Evolutionary conservation across 2,113 vertebrate species (phyloP).

Genomic region (Crotophaga sulcirostris): DNA sequence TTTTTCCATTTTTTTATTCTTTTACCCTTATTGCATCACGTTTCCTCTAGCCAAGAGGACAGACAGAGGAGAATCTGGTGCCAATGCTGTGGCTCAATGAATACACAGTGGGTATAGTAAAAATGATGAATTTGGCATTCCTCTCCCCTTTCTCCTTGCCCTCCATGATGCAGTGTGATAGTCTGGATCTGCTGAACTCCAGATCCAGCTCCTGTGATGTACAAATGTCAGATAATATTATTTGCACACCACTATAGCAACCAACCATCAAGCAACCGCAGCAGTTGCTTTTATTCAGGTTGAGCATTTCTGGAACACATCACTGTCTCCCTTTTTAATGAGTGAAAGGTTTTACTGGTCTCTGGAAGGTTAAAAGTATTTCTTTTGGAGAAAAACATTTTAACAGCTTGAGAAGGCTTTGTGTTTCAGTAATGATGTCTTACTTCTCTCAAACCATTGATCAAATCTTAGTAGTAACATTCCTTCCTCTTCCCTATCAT

Average conservation of each 20-base stretch:
- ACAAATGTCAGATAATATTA: not conserved
- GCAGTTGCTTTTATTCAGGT: slow-evolving; percentile 21
- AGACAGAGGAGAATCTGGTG: slow-evolving; percentile 74
- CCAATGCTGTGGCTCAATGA: slow-evolving; percentile 76
- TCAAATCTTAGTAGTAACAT: slow-evolving; percentile 11
- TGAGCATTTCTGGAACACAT: slow-evolving; percentile 56
- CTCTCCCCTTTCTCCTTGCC: slow-evolving; percentile 49
- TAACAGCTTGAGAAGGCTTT: slow-evolving; percentile 13
- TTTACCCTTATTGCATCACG: slow-evolving; percentile 67
- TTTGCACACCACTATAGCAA: slow-evolving; percentile 3
- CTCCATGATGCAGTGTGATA: slow-evolving; percentile 33
- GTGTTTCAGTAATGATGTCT: slow-evolving; percentile 58
- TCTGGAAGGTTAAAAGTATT: not conserved
- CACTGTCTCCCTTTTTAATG: slow-evolving; percentile 23
- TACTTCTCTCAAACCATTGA: slow-evolving; percentile 5
- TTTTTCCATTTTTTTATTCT: slow-evolving; percentile 41
- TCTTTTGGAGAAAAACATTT: not conserved
- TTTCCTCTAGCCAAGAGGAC: slow-evolving; percentile 76
- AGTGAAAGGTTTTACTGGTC: slow-evolving; percentile 10
- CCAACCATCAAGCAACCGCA: not conserved
- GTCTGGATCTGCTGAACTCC: slow-evolving; percentile 45
- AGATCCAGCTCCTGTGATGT: slow-evolving; percentile 48
- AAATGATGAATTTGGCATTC: slow-evolving; percentile 62
- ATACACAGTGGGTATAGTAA: slow-evolving; percentile 75
- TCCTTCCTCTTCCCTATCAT: slow-evolving; percentile 59